Base-by-base conservation (phyloP, 1,140 invertebrate species). In the Agrilus planipennis region DNA sequence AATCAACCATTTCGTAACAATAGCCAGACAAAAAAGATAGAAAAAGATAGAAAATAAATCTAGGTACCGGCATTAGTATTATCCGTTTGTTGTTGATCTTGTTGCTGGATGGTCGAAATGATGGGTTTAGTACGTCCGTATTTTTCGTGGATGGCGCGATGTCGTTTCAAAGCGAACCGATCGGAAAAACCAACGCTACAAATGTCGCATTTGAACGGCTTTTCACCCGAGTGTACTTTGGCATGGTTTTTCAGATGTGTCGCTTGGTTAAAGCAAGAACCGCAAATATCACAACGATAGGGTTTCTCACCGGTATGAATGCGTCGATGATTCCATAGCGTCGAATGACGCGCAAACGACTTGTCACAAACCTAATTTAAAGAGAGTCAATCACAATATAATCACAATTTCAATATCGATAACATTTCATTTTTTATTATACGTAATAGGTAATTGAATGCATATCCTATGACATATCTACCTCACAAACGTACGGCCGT, bases 231-330 rank as follows among this genome's bases (percentile, higher is more conserved):
- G 62, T 84, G 81, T 32, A 84, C 58, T 58, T 86, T 87, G 14
- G 81, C 81, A 48, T 88, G 84, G 63, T 87, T 87, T 58, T 87
- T 86, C 17, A 87, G 64, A 64, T 88, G 84, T n/a, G 84, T 85
- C 1, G 84, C 84, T 64, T 87, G 84, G 60, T 84, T 86, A 52
- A 88, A 88, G 17, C 82, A 81, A 4, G 81, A 84, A 2, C 82
- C 81, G 52, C 84, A 88, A 21, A 81, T 82, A 36, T 84, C 81
- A 64, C 84, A 88, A 58, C 77, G 76, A 53, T 88, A 88, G 7
- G 87, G 86, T 61, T 89, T 89, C 67, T 90, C 86, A 12, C 87
- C 87, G 3, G 89, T 96, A 60, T 97, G 93, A 45, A 97, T 95
- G 41, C 91, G 76, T 29, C 89, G 72, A 60, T 95, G 91, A 61